A percentile compares a stretch with the other conserved stretches of the same genome.
Evolutionary conservation across 1,140 invertebrate species (phyloP).

Genomic region (Epicauta chinensis): DNA sequence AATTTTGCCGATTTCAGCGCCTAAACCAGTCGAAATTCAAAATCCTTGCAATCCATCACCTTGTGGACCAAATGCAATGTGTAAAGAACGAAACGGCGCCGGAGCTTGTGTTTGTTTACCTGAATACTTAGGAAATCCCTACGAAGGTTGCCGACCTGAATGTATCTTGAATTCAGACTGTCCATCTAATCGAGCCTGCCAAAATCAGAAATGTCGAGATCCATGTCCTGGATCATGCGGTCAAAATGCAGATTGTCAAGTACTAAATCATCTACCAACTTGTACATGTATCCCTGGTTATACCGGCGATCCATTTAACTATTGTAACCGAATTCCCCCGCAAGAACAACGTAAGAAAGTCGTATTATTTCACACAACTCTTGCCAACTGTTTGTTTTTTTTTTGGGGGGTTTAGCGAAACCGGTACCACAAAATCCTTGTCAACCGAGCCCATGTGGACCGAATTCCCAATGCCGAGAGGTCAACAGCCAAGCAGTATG

Average conservation of each 20-base stretch:
- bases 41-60: conserved; percentile 56
- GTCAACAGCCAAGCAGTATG: conserved; percentile 54
- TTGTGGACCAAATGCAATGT: conserved; percentile 64
- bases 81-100: conserved; percentile 52
- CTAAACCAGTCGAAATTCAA: conserved; percentile 26
- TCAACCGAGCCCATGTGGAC: conserved; percentile 58
- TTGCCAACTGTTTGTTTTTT: neutral
- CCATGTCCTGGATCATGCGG: conserved; percentile 60
- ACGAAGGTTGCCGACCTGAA: conserved; percentile 55
- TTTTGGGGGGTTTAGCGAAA: neutral
- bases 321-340: conserved; percentile 40
- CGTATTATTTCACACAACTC: conserved; percentile 13
- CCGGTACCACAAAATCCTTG: conserved; percentile 47
- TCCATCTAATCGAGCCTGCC: conserved; percentile 51
- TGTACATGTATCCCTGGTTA: conserved; percentile 57
- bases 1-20: conserved; percentile 29
- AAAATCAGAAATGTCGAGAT: conserved; percentile 54
- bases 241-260: conserved; percentile 61
- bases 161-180: conserved; percentile 56
- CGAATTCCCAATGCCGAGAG: conserved; percentile 58
- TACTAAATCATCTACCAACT: conserved; percentile 58
- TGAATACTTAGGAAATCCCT: conserved; percentile 55
- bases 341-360: conserved; percentile 29
- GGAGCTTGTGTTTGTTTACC: conserved; percentile 57
- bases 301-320: conserved; percentile 50